Base-by-base conservation (phyloP, 2,888 invertebrate genomes). In the Galerucella pusilla region DNA sequence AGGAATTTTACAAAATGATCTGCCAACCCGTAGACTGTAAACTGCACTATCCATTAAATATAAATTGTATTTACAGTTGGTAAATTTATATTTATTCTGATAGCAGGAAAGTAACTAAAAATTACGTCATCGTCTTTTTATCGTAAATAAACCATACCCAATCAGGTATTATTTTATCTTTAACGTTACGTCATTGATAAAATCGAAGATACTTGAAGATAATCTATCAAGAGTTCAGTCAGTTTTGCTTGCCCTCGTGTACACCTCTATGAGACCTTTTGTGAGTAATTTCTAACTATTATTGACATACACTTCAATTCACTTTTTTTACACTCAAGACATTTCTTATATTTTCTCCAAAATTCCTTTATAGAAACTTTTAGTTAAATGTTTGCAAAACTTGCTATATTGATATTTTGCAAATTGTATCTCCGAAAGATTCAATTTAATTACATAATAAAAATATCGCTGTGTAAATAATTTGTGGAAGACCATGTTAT, bases 91-190 rank as follows among this genome's bases (percentile, higher is more conserved):
- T 20, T 20, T 20, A 20, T 20, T 20, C 20, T 20, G 20, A 20
- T 20, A 20, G 20, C 20, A 20, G 20, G 20, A 20, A 20, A 20
- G 20, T 20, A 20, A 20, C 20, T 20, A 20, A 20, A 20, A 20
- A 20, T 20, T 20, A 20, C 20, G 20, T 20, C 20, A 20, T 20
- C 20, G 20, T 20, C 20, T 20, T 20, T 20, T 20, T 20, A 20
- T 20, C 20, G 20, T 20, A 20, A 20, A 20, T 20, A 20, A 20
- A 20, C 20, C 20, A 49, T 61, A 5, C 63, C 46, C 25, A 60
- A 69, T 60, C 20, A 60, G 42, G 52, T 20, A 61, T 45, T 54
- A 63, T 54, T 63, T 70, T 70, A 70, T 69, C 69, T 45, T 61
- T 14, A 42, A 49, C 9, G 10, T 71, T 71, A 54, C 63, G 71